Percentiles rank a stretch among this genome's conserved stretches.
These are phyloP conservation scores for Tarsius wallacei DNA, from an alignment of 2,797 vertebrate genomes.

Conservation along the genomic window DNA sequence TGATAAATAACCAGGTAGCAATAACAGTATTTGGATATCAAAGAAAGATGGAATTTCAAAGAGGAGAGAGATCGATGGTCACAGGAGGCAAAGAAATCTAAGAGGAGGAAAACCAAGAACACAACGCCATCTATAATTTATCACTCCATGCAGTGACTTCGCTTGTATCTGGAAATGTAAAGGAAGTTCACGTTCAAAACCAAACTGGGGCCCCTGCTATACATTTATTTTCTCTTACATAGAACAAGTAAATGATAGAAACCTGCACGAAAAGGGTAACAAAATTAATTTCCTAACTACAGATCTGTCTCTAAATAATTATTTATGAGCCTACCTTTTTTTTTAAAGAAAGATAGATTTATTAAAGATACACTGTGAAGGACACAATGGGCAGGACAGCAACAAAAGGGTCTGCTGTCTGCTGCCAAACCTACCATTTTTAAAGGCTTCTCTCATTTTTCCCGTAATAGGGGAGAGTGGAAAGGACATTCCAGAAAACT, in stretches of 20 bases:
- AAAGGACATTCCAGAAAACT: constrained; percentile 36
- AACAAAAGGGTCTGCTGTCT: too few relatives aligned
- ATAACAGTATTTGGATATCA: not conserved
- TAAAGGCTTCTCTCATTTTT: constrained; percentile 45
- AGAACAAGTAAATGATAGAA: constrained; percentile 22
- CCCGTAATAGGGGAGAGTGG: not conserved
- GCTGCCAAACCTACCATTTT: not conserved
- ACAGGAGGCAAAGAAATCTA: constrained; percentile 29
- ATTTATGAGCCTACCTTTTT: not conserved
- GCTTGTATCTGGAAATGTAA: constrained; percentile 27
- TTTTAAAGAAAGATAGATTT: too few relatives aligned
- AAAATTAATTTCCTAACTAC: not conserved
- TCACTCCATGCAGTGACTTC: not conserved
- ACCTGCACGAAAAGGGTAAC: not conserved
- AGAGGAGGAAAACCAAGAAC: constrained; percentile 54
- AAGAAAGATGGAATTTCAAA: constrained; percentile 54
- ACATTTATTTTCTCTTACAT: constrained; percentile 20
- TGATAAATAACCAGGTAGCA: not conserved
- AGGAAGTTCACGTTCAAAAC: constrained; percentile 7
- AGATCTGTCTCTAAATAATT: not conserved
- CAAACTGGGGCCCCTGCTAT: not conserved
- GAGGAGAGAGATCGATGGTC: not conserved
- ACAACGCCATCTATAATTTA: constrained; percentile 49
- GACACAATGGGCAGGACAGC: too few relatives aligned
- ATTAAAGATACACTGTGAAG: too few relatives aligned